Base-by-base conservation (phyloP, 2,113 vertebrate genomes). In the Sarotherodon lohbergeri region DNA sequence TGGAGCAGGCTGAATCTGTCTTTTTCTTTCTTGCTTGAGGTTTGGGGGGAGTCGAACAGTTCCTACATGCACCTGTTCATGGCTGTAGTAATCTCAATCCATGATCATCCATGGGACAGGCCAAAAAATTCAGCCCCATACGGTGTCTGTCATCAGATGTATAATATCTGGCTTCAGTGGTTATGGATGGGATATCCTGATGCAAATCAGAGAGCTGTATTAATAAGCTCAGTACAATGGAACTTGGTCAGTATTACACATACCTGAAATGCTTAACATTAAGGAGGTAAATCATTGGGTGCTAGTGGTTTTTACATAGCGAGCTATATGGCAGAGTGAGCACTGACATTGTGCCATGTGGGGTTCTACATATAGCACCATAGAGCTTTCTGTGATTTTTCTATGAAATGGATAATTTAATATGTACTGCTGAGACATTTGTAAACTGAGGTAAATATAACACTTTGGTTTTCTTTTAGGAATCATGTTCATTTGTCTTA, bases 221-320 rank as follows among this genome's bases (percentile, higher is more conserved):
- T 84, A 71, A 86, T 80, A 19, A 88, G 55, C 59, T 86, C 50
- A 79, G 80, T 66, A 66, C 63, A 90, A 82, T 86, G 86, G 88
- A 89, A 85, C 68, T 73, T 89, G 86, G 79, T 86, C 89, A 79
- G 94, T 95, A 92, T 94, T 94, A 88, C 54, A 92, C 24, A 68
- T 86, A 32, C 56, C 82, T 56, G 27, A 88, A 86, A 83, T 73
- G 82, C 46, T 83, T 41, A 24, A 57, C 68, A 81, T 39, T 41
- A 85, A 55, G 80, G 52, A 50, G 81, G 41, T 19, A 84, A 41
- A 78, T 66, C 36, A 83, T 66, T 82, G 73, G 55, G 50, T 86
- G 79, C 61, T 76, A 27, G 66, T 79, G 86, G 81, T 90, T 93
- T 52, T 91, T 85, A 82, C 24, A 81, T 63, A 90, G 71, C 36